Conservation (phyloP, 2,888 invertebrate genomes). For the Rhopalosiphum nymphaeae region DNA sequence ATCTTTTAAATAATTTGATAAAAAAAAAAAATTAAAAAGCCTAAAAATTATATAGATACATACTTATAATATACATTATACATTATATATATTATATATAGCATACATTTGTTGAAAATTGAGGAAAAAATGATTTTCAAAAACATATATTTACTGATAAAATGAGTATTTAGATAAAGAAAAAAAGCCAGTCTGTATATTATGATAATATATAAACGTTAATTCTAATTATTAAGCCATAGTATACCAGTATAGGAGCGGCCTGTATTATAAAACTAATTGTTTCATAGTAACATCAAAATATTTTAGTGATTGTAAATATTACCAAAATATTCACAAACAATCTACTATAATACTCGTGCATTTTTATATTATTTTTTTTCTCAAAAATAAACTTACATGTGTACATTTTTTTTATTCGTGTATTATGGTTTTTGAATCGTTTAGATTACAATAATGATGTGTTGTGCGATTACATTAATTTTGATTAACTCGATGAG, state of each 20-base stretch:
- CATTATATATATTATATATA: no score
- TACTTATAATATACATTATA: no score
- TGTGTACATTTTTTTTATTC: background rate
- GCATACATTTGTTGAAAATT: no score
- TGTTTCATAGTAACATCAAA: background rate
- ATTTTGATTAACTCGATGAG: background rate
- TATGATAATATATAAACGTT: background rate
- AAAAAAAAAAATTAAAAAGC: background rate
- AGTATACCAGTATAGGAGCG: background rate
- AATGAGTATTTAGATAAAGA: background rate
- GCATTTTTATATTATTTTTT: background rate
- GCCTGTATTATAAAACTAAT: background rate
- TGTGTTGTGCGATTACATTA: background rate
- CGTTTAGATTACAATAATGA: background rate
- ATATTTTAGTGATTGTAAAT: background rate
- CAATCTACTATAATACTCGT: background rate
- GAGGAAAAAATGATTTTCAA: background rate
- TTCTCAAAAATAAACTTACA: background rate
- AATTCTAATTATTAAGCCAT: background rate
- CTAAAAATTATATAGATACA: background rate
- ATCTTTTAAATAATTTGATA: background rate
- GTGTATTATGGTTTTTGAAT: background rate
- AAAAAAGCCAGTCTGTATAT: background rate
- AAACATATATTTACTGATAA: background rate
- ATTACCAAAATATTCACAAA: background rate